Conservation (phyloP, 64 coral and sea anemone species). For the Montipora capricornis region DNA sequence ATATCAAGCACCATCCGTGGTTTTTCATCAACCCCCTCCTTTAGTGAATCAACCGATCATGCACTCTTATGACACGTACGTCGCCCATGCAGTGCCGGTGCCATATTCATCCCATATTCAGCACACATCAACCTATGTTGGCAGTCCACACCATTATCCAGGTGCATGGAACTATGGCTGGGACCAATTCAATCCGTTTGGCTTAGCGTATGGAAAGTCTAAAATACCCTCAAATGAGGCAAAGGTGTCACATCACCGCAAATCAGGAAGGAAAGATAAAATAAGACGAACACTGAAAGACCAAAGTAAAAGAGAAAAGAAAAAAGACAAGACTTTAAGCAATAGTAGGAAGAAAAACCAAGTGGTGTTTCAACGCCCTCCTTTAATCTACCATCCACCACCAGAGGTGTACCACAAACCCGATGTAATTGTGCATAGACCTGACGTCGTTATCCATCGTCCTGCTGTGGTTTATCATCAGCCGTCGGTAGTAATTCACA, state of each 20-base stretch:
- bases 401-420: conserved; percentile 73
- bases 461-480: conserved; percentile 77
- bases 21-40: conserved; percentile 96
- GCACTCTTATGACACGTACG: conserved; percentile 90
- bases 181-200: not conserved
- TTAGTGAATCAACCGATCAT: conserved; percentile 83
- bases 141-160: conserved; percentile 82
- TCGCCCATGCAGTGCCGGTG: conserved; percentile 71
- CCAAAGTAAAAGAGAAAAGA: not conserved
- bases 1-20: conserved; percentile 89
- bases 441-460: conserved; percentile 74
- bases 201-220: conserved; percentile 51
- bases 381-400: conserved; percentile 74
- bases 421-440: conserved; percentile 66
- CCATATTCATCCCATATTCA: conserved; percentile 70
- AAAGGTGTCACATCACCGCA: not conserved
- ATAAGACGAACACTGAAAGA: conserved; percentile 15
- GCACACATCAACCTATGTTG: conserved; percentile 84
- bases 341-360: conserved; percentile 68
- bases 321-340: not conserved
- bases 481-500: conserved; percentile 68
- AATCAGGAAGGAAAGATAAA: conserved; percentile 23
- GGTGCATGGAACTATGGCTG: conserved; percentile 72
- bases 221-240: conserved; percentile 23
- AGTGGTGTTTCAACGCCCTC: conserved; percentile 58